Percentiles rank a stretch among this genome's conserved stretches.
These are phyloP conservation scores for Conus ventricosus DNA, from an alignment of 1,140 invertebrate species.

Conservation along the genomic window DNA sequence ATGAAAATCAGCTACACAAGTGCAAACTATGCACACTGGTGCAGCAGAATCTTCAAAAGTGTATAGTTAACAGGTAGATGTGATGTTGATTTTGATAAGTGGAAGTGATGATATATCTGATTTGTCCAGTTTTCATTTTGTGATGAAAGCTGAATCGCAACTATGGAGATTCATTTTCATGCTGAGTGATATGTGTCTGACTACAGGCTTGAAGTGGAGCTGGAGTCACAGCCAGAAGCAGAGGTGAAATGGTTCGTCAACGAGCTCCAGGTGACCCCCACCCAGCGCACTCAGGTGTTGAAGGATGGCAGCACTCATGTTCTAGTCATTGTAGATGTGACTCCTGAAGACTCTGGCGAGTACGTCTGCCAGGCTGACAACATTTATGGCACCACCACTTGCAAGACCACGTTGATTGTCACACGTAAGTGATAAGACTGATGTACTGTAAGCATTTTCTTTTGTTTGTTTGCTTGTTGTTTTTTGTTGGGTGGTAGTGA, in stretches of 20 bases:
- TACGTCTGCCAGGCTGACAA: slow-evolving; percentile 72
- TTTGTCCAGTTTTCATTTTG: no score
- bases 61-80: no score
- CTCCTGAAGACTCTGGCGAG: slow-evolving; percentile 70
- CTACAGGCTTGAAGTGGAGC: slow-evolving; percentile 67
- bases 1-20: no score
- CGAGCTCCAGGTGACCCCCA: slow-evolving; percentile 59
- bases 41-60: no score
- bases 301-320: slow-evolving; percentile 60
- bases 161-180: no score
- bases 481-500: neutral
- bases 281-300: slow-evolving; percentile 61
- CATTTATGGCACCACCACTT: slow-evolving; percentile 67
- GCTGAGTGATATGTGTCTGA: neutral
- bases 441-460: no score
- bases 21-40: no score
- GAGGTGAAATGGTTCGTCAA: slow-evolving; percentile 70
- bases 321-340: slow-evolving; percentile 66
- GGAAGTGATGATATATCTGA: no score
- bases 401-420: slow-evolving; percentile 71
- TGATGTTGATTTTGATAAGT: no score
- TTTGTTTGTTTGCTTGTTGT: no score
- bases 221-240: slow-evolving; percentile 67
- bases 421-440: slow-evolving; percentile 62
- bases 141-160: no score